These are phyloP conservation scores for Ectemnius cavifrons DNA, from an alignment of 2,888 invertebrate genomes.

Conservation along the genomic window DNA sequence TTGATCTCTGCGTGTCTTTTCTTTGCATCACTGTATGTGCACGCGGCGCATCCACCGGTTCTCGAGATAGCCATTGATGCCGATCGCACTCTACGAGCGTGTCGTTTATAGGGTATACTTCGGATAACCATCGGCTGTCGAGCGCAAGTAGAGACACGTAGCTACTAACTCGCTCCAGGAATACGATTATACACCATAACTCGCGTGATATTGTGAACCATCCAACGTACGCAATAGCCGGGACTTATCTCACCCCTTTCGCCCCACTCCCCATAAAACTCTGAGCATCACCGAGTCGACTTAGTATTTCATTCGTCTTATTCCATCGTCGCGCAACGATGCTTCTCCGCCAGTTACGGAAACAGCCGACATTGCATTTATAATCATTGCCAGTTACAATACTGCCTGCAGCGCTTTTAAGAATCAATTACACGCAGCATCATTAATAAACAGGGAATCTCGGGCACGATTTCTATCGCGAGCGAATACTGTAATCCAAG, in stretches of 20 bases:
- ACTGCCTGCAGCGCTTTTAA: constrained; percentile 25
- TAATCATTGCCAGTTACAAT: constrained; percentile 33
- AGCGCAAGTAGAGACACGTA: neutral
- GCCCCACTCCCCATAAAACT: constrained; percentile 11
- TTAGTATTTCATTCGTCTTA: constrained; percentile 45
- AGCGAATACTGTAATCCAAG: constrained; percentile 20
- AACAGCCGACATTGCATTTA: constrained; percentile 36
- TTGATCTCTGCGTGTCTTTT: too few relatives aligned
- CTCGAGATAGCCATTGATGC: constrained; percentile 53
- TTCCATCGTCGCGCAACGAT: constrained; percentile 8
- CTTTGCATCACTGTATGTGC: too few relatives aligned
- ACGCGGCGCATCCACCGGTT: constrained; percentile 45
- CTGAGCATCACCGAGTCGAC: neutral
- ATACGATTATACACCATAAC: constrained; percentile 50
- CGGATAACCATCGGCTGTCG: constrained; percentile 46
- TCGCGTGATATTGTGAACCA: constrained; percentile 40
- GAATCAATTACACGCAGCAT: constrained; percentile 54
- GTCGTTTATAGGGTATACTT: constrained; percentile 41
- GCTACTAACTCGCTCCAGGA: constrained; percentile 23
- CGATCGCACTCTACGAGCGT: constrained; percentile 40
- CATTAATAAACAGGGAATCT: constrained; percentile 43
- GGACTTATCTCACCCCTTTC: constrained; percentile 30
- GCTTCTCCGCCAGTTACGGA: neutral
- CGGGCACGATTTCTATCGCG: constrained; percentile 47
- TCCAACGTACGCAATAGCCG: constrained; percentile 28